Evolutionary conservation across 2,888 invertebrate species (phyloP), one percentile per base, ranked within the genome.

Genomic region (Sacculina carcini): DNA sequence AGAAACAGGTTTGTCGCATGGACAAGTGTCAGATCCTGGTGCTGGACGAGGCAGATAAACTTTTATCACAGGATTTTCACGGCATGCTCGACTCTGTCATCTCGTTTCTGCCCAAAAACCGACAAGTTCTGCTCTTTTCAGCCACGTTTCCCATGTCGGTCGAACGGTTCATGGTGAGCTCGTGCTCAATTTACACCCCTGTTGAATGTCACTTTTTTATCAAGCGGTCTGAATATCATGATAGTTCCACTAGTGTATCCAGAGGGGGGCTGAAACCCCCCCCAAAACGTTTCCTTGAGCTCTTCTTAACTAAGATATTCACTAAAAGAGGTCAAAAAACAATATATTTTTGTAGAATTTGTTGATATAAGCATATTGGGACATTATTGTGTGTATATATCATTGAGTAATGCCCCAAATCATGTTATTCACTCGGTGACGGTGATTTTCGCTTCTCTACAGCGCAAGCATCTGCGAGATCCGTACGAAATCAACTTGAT

Each of bases 401-500:
- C n/a, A n/a, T n/a, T n/a, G n/a, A n/a, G n/a, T n/a, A n/a, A n/a
- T n/a, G n/a, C n/a, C n/a, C n/a, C n/a, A n/a, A n/a, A n/a, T n/a
- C n/a, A n/a, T n/a, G 12, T 34, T 34, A 14, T 34, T 34, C 12
- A n/a, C n/a, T 51, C 24, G 16, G 7, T 12, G 39, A 10, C 12
- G 21, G n/a, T n/a, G 10, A 50, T 10, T 52, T 29, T 14, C 50
- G 52, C 49, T 53, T 50, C 56, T 46, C 62, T 62, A 23, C 60
- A 72, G 72, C 82, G 84, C 66, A 94, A 92, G 69, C 90, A 98
- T 67, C 75, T 96, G 69, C 77, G 79, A 63, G 80, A 85, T 67
- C 94, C 96, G n/a, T 94, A 96, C 66, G 96, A 98, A 72, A 96
- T 98, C 62, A 98, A 98, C 69, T 75, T 98, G 64, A 99, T 98